A percentile compares a stretch with the other conserved stretches of the same genome.
Conservation (phyloP, 2,113 vertebrate species). For the Sebastes schlegelii region DNA sequence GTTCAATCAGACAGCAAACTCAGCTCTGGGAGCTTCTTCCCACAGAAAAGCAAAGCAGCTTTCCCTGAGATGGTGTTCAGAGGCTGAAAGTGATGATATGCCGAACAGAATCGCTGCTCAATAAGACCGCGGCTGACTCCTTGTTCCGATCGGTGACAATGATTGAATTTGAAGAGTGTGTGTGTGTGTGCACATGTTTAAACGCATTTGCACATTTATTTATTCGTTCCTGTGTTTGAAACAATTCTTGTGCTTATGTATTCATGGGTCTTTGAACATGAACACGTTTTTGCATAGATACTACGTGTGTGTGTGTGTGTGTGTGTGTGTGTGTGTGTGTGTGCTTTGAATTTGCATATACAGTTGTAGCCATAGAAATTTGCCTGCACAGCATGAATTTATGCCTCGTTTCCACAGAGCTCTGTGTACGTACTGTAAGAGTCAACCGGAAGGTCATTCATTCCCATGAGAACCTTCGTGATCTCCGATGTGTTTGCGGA, state of each 20-base stretch:
- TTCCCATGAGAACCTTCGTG: too few species aligned
- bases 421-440: too few species aligned
- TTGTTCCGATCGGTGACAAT: constrained; percentile 21
- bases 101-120: constrained; percentile 32
- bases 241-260: constrained; percentile 9
- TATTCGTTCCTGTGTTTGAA: constrained; percentile 11
- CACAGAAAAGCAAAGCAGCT: constrained; percentile 43
- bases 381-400: background rate
- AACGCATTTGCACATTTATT: constrained; percentile 40
- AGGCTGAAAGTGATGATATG: constrained; percentile 52
- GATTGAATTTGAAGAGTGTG: constrained; percentile 36
- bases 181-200: constrained; percentile 18
- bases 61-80: constrained; percentile 47
- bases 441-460: too few species aligned
- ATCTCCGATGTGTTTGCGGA: too few species aligned
- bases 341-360: constrained; percentile 17
- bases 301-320: background rate
- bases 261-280: background rate
- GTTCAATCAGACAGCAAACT: constrained; percentile 60
- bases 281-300: background rate
- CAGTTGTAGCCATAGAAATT: background rate
- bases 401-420: too few species aligned
- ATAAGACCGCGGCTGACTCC: constrained; percentile 12
- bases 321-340: background rate
- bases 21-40: constrained; percentile 39